Evolutionary conservation across 1,140 invertebrate genomes (phyloP).

Genomic region (Drosophila rufa): DNA sequence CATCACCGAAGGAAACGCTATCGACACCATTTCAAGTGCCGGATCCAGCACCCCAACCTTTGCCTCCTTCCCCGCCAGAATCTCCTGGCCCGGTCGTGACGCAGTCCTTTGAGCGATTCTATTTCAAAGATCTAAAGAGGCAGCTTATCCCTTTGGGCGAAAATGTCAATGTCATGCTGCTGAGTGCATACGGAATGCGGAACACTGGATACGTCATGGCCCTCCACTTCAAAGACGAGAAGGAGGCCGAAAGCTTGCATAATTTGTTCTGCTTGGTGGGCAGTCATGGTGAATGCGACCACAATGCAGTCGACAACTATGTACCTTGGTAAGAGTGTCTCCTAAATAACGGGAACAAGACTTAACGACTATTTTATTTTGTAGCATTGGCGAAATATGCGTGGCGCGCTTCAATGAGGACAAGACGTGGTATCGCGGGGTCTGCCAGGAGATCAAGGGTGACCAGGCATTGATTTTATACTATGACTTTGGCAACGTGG

Average conservation of each 20-base stretch:
- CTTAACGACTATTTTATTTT: not conserved
- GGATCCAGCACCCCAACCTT: not conserved
- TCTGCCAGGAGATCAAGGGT: slow-evolving; percentile 32
- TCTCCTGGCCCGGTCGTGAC: slow-evolving; percentile 5
- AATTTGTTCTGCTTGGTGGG: slow-evolving; percentile 2
- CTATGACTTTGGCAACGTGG: slow-evolving; percentile 59
- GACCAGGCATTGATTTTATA: slow-evolving; percentile 31
- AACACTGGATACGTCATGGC: slow-evolving; percentile 46
- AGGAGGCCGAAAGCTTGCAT: slow-evolving; percentile 24
- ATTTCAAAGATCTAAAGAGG: slow-evolving; percentile 28
- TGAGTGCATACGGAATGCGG: slow-evolving; percentile 7
- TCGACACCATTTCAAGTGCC: not conserved
- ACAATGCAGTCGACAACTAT: slow-evolving; percentile 21
- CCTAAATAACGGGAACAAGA: too few species aligned
- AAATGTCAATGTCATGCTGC: slow-evolving; percentile 5
- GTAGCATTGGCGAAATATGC: slow-evolving; percentile 61
- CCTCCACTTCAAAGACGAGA: slow-evolving; percentile 26
- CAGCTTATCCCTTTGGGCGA: slow-evolving; percentile 33
- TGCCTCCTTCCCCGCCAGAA: slow-evolving; percentile 51
- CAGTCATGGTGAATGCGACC: not conserved
- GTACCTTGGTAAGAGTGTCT: slow-evolving; percentile 37
- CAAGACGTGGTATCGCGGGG: slow-evolving; percentile 57
- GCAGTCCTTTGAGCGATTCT: slow-evolving; percentile 22
- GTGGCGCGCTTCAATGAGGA: slow-evolving; percentile 43
- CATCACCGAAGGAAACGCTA: too few species aligned